phyloP scores from a whole-genome alignment of 2,113 vertebrate species.

The Chionomys nivalis region DNA sequence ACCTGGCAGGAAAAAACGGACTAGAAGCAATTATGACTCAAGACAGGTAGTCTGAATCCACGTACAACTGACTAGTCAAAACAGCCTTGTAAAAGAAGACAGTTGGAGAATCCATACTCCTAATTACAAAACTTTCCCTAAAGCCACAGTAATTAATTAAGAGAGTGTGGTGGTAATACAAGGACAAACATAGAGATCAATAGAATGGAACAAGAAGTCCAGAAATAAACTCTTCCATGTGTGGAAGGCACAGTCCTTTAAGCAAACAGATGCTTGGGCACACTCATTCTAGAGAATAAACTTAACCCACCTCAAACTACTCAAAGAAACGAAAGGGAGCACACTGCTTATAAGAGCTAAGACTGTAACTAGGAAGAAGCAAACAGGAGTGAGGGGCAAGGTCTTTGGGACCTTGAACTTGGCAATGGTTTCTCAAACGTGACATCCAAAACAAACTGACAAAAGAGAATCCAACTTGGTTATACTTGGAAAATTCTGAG shows the following conservation, averaged over 20 bases:
- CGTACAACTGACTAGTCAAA: background rate
- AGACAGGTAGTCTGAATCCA: background rate
- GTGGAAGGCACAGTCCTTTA: background rate
- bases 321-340: background rate
- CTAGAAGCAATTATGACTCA: background rate
- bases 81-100: background rate
- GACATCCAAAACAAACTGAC: background rate
- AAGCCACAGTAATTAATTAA: background rate
- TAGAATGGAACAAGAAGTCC: background rate
- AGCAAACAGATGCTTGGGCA: background rate
- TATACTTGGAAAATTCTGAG: background rate
- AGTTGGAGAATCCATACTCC: background rate
- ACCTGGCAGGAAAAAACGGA: background rate
- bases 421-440: background rate
- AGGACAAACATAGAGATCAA: background rate
- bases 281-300: slow-evolving; percentile 21
- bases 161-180: background rate
- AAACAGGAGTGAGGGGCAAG: background rate
- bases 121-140: slow-evolving; percentile 24
- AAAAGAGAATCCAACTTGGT: slow-evolving; percentile 8
- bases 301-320: background rate
- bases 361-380: background rate
- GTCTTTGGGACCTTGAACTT: background rate
- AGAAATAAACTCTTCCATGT: slow-evolving; percentile 31
- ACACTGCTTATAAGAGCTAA: background rate